phyloP scores from a whole-genome alignment of 2,113 vertebrate species.

The Acinonyx jubatus region DNA sequence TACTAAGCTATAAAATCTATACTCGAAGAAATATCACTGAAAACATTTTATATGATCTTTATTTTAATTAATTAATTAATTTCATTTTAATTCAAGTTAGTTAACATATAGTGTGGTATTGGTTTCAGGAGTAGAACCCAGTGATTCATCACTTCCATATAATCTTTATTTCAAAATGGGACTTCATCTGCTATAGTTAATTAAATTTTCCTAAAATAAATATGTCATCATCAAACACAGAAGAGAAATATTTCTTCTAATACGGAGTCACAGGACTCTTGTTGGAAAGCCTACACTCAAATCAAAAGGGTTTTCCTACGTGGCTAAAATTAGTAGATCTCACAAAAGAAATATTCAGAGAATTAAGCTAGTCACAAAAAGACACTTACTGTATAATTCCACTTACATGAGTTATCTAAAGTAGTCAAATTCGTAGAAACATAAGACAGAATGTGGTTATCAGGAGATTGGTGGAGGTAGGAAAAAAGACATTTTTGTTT shows the following conservation, averaged over 20 bases:
- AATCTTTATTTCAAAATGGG: background rate
- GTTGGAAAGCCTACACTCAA: slow-evolving; percentile 44
- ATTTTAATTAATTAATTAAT: background rate
- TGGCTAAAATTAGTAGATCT: slow-evolving; percentile 34
- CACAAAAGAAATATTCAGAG: slow-evolving; percentile 76
- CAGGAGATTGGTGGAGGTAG: accelerated
- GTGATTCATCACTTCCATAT: background rate
- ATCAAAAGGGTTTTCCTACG: slow-evolving; percentile 47
- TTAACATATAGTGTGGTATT: too few species aligned
- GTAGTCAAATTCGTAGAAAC: background rate
- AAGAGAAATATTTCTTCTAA: slow-evolving; percentile 46
- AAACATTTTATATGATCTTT: background rate
- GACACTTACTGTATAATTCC: background rate
- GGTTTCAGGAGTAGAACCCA: too few species aligned
- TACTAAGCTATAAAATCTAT: background rate
- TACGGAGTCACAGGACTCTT: slow-evolving; percentile 28
- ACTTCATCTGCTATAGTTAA: background rate
- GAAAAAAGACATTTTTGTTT: background rate
- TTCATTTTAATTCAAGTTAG: too few species aligned
- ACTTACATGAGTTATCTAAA: background rate
- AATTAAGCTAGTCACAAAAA: background rate
- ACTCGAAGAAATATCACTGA: background rate
- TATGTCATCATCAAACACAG: slow-evolving; percentile 7
- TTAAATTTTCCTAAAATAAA: slow-evolving; percentile 44
- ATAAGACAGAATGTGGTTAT: background rate